phyloP scores from a whole-genome alignment of 2,888 invertebrate genomes.

The Adineta ricciae region DNA sequence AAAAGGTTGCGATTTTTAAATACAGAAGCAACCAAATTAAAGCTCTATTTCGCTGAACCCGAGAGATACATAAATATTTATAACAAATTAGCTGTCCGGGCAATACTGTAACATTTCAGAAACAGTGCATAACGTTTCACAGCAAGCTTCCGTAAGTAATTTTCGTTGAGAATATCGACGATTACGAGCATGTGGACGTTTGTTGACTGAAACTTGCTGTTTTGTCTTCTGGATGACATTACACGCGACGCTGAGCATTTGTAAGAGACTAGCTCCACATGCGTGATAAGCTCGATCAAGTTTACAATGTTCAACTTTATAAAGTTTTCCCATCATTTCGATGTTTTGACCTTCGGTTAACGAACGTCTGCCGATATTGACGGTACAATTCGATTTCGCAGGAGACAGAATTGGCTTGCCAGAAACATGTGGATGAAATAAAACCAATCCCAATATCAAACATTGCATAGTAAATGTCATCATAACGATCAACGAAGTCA shows the following conservation, averaged over 20 bases:
- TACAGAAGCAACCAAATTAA: too few species aligned
- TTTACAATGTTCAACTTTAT: background rate
- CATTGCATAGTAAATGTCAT: too few species aligned
- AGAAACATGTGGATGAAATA: background rate
- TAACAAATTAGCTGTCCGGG: too few species aligned
- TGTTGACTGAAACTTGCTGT: too few species aligned
- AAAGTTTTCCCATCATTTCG: background rate
- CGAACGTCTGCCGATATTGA: background rate
- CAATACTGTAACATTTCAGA: background rate
- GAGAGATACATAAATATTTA: too few species aligned
- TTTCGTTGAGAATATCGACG: background rate
- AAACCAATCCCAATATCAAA: too few species aligned
- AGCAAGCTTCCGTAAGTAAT: background rate
- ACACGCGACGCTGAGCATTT: background rate
- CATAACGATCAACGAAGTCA: too few species aligned
- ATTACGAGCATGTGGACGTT: background rate
- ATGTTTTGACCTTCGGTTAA: background rate
- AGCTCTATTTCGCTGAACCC: too few species aligned
- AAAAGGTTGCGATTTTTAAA: too few species aligned
- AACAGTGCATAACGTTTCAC: background rate
- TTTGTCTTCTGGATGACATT: background rate
- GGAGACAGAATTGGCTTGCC: background rate
- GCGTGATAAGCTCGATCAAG: background rate
- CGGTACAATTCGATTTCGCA: background rate
- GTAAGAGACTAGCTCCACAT: background rate